Conservation (phyloP, 1,140 invertebrate genomes). For the Sinella curviseta region DNA sequence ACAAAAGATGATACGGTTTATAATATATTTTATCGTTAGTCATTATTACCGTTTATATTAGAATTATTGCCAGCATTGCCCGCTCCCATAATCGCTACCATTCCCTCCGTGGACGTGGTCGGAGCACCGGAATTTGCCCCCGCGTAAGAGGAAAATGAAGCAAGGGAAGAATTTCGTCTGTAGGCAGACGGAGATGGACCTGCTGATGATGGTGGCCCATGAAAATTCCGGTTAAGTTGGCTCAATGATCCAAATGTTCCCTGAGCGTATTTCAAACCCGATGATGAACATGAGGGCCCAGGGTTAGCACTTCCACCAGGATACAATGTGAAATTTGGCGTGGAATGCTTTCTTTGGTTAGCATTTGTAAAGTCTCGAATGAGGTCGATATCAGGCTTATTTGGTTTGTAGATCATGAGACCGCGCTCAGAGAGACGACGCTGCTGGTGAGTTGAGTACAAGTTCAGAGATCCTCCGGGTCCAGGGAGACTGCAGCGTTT, state of each 20-base stretch:
- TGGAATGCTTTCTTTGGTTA: slow-evolving; percentile 35
- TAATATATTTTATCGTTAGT: neutral
- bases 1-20: too few relatives aligned
- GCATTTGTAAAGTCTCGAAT: slow-evolving; percentile 47
- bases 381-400: slow-evolving; percentile 48
- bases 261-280: slow-evolving; percentile 29
- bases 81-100: neutral
- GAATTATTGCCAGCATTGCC: neutral
- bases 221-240: slow-evolving; percentile 28
- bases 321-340: slow-evolving; percentile 32
- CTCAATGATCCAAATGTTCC: slow-evolving; percentile 30
- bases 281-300: neutral
- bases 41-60: slow-evolving; percentile 15
- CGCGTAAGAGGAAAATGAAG: slow-evolving; percentile 1
- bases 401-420: slow-evolving; percentile 46
- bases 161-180: slow-evolving; percentile 9
- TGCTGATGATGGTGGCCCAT: slow-evolving; percentile 7
- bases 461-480: slow-evolving; percentile 38
- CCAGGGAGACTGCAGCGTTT: slow-evolving; percentile 47
- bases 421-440: slow-evolving; percentile 47
- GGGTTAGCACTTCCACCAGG: neutral
- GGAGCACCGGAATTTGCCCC: neutral
- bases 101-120: too few relatives aligned
- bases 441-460: slow-evolving; percentile 47
- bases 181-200: slow-evolving; percentile 27